phyloP scores from a whole-genome alignment of 1,140 invertebrate genomes.

The Sycobia sp. region DNA sequence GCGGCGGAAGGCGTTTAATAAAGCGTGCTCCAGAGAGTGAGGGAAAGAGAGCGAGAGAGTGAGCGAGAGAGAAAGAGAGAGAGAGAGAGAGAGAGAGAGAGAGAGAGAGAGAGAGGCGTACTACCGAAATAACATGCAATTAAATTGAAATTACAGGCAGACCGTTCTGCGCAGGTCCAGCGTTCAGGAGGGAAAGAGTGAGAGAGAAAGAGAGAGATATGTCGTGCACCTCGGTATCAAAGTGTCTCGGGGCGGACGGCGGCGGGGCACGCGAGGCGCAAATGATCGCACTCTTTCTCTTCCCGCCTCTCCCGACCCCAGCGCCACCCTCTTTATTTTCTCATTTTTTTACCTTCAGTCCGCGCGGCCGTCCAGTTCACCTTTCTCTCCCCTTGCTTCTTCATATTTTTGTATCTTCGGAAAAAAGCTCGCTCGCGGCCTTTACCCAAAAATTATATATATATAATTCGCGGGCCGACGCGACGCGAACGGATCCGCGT shows the following conservation, averaged over 20 bases:
- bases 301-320: neutral
- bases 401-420: no score
- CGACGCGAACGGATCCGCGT: constrained; percentile 9
- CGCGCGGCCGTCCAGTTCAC: neutral
- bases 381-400: neutral
- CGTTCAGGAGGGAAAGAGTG: neutral
- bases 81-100: no score
- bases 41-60: no score
- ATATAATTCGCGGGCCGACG: no score
- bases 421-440: neutral
- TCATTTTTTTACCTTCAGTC: neutral
- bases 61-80: no score
- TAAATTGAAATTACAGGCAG: constrained; percentile 54
- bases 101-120: no score
- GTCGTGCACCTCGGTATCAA: constrained; percentile 23
- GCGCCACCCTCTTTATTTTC: no score
- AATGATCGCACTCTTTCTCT: constrained; percentile 31
- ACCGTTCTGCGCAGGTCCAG: constrained; percentile 14
- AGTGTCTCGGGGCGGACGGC: constrained; percentile 8
- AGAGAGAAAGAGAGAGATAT: neutral
- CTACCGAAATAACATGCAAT: constrained; percentile 57
- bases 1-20: constrained; percentile 53
- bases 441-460: constrained; percentile 19
- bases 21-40: no score
- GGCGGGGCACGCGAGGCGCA: constrained; percentile 32